Evolutionary conservation across 2,113 vertebrate species (phyloP), one percentile per base, ranked within the genome.

Genomic region (Vanacampus margaritifer): DNA sequence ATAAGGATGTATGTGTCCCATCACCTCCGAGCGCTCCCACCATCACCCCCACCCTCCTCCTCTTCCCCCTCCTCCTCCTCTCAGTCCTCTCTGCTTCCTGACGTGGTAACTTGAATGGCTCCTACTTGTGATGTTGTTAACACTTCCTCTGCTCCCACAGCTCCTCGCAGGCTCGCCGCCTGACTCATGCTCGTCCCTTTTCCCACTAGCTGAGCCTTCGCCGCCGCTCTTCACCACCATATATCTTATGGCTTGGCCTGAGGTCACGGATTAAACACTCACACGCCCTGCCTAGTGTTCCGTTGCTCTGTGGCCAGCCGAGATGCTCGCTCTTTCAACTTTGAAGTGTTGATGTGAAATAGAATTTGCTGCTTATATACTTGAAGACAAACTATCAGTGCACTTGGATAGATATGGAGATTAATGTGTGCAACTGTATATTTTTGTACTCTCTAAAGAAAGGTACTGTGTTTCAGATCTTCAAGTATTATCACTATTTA

Each of bases 81-180:
- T 79, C 71, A 23, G 65, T 77, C 76, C 82, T 80, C 74, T 82
- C 65, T 74, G 72, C 78, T 74, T 84, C 80, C 72, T 88, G 88
- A 88, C 89, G 86, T 86, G 86, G 86, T 85, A 84, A 79, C 87
- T 87, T 79, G 84, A 88, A 85, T 87, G 88, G 84, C 77, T 87
- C 85, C 85, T 90, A 89, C 90, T 86, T 90, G 87, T 88, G 83
- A 89, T 88, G 86, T 86, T 89, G 85, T 89, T 87, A 89, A 87
- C 82, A 87, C 87, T 88, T 88, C 79, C 81, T 89, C 86, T 91
- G 84, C 90, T 90, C 90, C 87, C 89, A 89, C 90, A 89, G 87
- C 85, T 90, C 89, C 86, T 90, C 74, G 75, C 87, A 89, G 88
- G 86, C 88, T 89, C 81, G 76, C 84, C 82, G 82, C 86, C 90